Conservation (phyloP, 2,888 invertebrate species). For the Teinopalpus imperialis region DNA sequence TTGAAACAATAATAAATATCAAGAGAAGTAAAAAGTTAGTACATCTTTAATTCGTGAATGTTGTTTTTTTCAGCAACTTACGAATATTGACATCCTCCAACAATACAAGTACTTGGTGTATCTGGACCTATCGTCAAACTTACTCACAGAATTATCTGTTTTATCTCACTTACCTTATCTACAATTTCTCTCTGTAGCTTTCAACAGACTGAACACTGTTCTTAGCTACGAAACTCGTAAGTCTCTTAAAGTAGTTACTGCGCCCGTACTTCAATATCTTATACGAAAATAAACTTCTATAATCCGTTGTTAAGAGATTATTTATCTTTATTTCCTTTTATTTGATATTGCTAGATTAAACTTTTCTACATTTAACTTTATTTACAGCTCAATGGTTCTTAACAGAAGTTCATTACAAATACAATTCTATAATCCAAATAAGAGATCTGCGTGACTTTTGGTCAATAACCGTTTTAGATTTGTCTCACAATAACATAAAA, state of each 20-base stretch:
- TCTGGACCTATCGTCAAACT: slow-evolving; percentile 82
- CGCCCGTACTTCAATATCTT: slow-evolving; percentile 7
- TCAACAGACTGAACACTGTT: slow-evolving; percentile 74
- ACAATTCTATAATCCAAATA: slow-evolving; percentile 78
- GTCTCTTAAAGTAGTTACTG: slow-evolving; percentile 29
- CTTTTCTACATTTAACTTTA: too few relatives aligned
- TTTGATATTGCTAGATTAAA: too few relatives aligned
- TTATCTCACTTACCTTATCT: slow-evolving; percentile 78
- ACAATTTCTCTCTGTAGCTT: slow-evolving; percentile 80
- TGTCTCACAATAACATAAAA: slow-evolving; percentile 83
- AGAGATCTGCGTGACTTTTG: slow-evolving; percentile 81
- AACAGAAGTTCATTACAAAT: slow-evolving; percentile 82
- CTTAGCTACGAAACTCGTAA: slow-evolving; percentile 79
- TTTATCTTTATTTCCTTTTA: too few relatives aligned
- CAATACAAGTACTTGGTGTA: slow-evolving; percentile 83
- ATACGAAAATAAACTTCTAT: background rate
- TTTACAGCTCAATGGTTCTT: slow-evolving; percentile 82
- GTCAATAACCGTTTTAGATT: slow-evolving; percentile 82
- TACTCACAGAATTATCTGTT: slow-evolving; percentile 71
- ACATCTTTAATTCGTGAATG: too few relatives aligned
- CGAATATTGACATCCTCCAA: slow-evolving; percentile 73
- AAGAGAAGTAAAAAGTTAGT: too few relatives aligned
- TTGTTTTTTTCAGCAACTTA: slow-evolving; percentile 50
- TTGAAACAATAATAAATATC: too few relatives aligned
- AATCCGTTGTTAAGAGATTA: background rate